A percentile compares a stretch with the other conserved stretches of the same genome.
Conservation (phyloP, 92 coral and sea anemone species). For the Bergia puertoricense region DNA sequence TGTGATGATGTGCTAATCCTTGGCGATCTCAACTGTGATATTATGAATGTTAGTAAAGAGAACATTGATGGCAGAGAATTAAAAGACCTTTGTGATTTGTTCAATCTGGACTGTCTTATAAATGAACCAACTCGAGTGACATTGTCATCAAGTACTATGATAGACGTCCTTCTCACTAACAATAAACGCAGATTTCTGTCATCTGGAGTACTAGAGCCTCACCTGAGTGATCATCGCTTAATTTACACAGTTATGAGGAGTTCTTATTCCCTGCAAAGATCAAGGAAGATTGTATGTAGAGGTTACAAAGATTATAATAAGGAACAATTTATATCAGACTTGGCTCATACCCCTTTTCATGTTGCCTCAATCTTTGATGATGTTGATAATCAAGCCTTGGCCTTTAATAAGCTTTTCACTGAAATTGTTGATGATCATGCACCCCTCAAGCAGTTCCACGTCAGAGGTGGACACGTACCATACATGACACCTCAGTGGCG, state of each 20-base stretch:
- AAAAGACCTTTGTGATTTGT: slow-evolving; percentile 48
- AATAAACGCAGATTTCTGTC: slow-evolving; percentile 40
- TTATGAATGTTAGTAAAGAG: slow-evolving; percentile 27
- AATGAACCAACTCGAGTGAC: slow-evolving; percentile 47
- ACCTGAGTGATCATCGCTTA: slow-evolving; percentile 47
- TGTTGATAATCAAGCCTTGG: slow-evolving; percentile 48
- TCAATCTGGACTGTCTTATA: slow-evolving; percentile 42
- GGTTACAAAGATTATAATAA: slow-evolving; percentile 37
- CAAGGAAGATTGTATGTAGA: slow-evolving; percentile 43
- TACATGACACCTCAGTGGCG: slow-evolving; percentile 50
- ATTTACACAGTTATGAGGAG: slow-evolving; percentile 45
- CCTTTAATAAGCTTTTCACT: slow-evolving; percentile 29
- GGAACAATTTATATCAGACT: slow-evolving; percentile 42
- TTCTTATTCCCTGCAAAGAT: slow-evolving; percentile 22
- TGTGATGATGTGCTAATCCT: slow-evolving; percentile 38
- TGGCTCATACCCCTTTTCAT: slow-evolving; percentile 46
- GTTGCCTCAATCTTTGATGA: slow-evolving; percentile 52
- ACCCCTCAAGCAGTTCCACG: slow-evolving; percentile 52
- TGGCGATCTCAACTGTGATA: slow-evolving; percentile 49
- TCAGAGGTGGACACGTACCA: slow-evolving; percentile 60
- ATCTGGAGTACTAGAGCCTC: slow-evolving; percentile 52
- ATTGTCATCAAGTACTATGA: slow-evolving; percentile 27
- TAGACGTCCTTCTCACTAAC: slow-evolving; percentile 44
- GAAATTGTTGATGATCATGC: slow-evolving; percentile 59
- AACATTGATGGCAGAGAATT: slow-evolving; percentile 21